Evolutionary conservation across 2,113 vertebrate genomes (phyloP).

Genomic region (Vulpes ferrilata): DNA sequence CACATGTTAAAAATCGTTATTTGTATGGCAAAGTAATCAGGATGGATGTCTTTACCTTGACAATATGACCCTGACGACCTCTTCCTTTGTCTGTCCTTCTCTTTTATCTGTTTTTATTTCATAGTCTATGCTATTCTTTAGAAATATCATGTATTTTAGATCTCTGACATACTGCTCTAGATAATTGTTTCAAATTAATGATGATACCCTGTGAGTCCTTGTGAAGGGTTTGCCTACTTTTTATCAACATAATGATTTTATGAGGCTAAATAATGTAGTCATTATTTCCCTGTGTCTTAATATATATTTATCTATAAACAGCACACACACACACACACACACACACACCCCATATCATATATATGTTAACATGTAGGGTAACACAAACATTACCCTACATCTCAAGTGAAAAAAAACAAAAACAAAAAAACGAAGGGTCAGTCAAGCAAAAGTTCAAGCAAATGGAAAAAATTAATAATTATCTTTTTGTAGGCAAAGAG

Average conservation of each 20-base stretch:
- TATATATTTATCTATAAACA: neutral
- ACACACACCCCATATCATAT: neutral
- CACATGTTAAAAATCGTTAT: neutral
- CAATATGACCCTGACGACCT: neutral
- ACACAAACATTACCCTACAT: neutral
- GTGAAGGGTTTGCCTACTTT: neutral
- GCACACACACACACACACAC: neutral
- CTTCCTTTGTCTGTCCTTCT: neutral
- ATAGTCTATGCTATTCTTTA: neutral
- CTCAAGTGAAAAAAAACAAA: neutral
- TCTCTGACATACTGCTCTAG: neutral
- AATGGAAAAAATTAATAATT: constrained; percentile 6
- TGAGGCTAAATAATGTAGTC: neutral
- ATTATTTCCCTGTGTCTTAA: neutral
- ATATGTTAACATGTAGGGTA: neutral
- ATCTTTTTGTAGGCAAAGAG: constrained; percentile 43
- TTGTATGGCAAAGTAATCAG: neutral
- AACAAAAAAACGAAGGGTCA: constrained; percentile 7
- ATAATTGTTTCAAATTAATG: neutral
- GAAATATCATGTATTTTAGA: neutral
- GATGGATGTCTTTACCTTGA: neutral
- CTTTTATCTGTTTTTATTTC: neutral
- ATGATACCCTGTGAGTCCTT: neutral
- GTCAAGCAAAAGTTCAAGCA: constrained; percentile 28
- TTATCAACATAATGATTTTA: neutral